Evolutionary conservation across 1,140 invertebrate genomes (phyloP).

Genomic region (Chironomus striatipennis): DNA sequence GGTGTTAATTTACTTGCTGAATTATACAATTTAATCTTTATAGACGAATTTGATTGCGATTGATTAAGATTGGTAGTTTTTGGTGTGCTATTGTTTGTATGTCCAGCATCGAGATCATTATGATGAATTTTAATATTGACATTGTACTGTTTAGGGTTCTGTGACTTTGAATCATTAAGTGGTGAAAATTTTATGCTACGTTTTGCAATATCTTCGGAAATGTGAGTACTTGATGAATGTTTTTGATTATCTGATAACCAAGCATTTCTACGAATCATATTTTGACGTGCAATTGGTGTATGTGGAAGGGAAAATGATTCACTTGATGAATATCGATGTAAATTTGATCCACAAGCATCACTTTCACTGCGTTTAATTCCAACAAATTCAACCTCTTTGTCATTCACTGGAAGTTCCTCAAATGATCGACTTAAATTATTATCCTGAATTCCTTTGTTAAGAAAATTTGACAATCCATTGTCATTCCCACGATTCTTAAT

Average conservation of each 20-base stretch:
- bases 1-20: not conserved
- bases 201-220: not conserved
- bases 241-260: slow-evolving; percentile 24
- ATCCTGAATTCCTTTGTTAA: not conserved
- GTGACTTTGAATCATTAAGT: not conserved
- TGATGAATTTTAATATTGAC: slow-evolving; percentile 18
- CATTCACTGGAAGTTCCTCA: not conserved
- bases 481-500: not conserved
- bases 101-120: not conserved
- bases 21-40: not conserved
- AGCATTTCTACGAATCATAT: slow-evolving; percentile 26
- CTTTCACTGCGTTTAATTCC: not conserved
- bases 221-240: not conserved
- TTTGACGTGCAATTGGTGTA: slow-evolving; percentile 25
- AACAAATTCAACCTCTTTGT: not conserved
- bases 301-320: slow-evolving; percentile 24
- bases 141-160: not conserved
- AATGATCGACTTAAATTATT: slow-evolving; percentile 1
- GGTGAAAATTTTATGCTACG: not conserved
- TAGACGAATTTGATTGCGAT: not conserved
- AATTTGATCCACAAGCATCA: not conserved
- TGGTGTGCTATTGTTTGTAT: not conserved
- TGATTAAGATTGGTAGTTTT: not conserved
- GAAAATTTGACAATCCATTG: not conserved
- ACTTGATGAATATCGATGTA: slow-evolving; percentile 16